These are phyloP conservation scores for Anastrepha ludens DNA, from an alignment of 1,140 invertebrate genomes.

Conservation along the genomic window DNA sequence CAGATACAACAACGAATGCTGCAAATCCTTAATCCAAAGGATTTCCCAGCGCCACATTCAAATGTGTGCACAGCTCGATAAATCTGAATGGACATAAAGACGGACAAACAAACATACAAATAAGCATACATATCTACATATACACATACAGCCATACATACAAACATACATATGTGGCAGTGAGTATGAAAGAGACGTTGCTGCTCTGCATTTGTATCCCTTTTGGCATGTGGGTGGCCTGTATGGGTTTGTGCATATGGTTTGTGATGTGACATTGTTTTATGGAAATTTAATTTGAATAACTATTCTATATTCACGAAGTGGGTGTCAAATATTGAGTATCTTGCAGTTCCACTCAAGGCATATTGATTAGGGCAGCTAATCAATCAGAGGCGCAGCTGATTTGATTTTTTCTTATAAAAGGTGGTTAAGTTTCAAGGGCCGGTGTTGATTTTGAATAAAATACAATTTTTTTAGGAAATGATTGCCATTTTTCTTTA, in stretches of 20 bases:
- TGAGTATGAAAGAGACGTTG: no score
- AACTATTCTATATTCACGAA: not conserved
- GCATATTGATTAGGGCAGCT: no score
- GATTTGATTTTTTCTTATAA: no score
- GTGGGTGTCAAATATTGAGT: no score
- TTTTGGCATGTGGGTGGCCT: not conserved
- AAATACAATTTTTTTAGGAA: no score
- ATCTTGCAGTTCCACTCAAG: no score
- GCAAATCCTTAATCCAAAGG: conserved; percentile 55
- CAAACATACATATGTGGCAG: no score
- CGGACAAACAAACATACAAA: not conserved
- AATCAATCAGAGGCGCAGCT: no score
- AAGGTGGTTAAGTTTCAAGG: no score
- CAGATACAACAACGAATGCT: conserved; percentile 33
- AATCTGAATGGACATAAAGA: conserved; percentile 45
- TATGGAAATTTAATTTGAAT: not conserved
- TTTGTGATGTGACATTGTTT: not conserved
- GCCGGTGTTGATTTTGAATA: no score
- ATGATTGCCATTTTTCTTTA: no score
- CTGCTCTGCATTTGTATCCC: no score
- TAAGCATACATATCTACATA: not conserved
- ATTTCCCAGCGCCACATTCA: conserved; percentile 38
- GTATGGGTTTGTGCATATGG: not conserved
- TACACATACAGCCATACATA: not conserved
- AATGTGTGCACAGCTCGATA: conserved; percentile 37